Base-by-base conservation (phyloP, 2,888 invertebrate genomes). In the Drosophila mimica region DNA sequence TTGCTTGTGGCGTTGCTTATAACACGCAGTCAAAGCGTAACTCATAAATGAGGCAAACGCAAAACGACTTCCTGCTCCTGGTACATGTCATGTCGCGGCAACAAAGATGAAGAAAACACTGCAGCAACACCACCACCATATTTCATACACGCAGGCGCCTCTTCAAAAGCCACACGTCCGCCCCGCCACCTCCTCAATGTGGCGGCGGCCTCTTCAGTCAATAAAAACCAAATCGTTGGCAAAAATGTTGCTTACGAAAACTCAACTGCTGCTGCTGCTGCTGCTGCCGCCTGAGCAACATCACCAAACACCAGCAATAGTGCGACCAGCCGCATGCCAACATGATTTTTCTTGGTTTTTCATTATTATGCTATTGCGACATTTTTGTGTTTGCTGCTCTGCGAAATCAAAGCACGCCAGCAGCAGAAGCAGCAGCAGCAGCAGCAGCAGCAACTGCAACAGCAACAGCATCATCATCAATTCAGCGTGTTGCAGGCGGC, bases 51-150 rank as follows among this genome's bases (percentile, higher is more conserved):
- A 88, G 88, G 85, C 83, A 83, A 78, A 84, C 86, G 83, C 76
- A 84, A 86, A 84, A 84, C 71, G 89, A 87, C 88, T 87, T 87
- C 87, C 87, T 87, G 87, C 89, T 89, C 88, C 79, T 81, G 85
- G 76, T 82, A 87, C 87, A 86, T 83, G 89, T 80, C 87, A 83
- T 85, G 86, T 71, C 76, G 28, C 30, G 52, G 53, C 54, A 70
- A 59, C 49, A 62, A 78, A 68, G 80, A 68, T 67, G 71, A 66
- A 15, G 68, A 57, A 53, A 65, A 52, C 30, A 65, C 48, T 51
- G 74, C 48, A 54, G 58, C 58, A 65, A 68, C 81, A 81, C 25
- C 25, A 25, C 25, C 69, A 73, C 83, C 76, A 81, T 83, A 78
- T 83, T 74, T 81, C 79, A 78, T 78, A 66, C 81, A 83, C 82